Conservation (phyloP, 1,140 invertebrate species). For the Papilio polyxenes region DNA sequence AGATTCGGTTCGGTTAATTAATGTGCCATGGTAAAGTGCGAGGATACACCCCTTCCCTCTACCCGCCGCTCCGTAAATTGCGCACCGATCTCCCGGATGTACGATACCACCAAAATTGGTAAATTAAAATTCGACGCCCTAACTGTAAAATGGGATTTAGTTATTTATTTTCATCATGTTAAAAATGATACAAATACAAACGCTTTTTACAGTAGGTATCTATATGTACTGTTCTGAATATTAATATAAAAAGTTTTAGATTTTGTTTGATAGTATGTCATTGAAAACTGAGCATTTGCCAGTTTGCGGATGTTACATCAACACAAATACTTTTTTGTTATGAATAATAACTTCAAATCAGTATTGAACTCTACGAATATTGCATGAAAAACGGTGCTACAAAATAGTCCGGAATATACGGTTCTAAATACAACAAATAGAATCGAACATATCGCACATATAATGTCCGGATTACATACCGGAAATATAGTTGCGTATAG, state of each 20-base stretch:
- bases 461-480: conserved; percentile 23
- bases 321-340: too few species aligned
- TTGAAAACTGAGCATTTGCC: too few species aligned
- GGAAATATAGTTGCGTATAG: conserved; percentile 31
- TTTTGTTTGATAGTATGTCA: too few species aligned
- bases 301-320: too few species aligned
- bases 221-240: too few species aligned
- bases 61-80: conserved; percentile 63
- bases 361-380: not conserved
- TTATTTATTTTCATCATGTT: conserved; percentile 5
- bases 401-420: not conserved
- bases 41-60: conserved; percentile 58
- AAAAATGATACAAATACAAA: too few species aligned
- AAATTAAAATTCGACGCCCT: conserved; percentile 71
- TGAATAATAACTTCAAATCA: too few species aligned
- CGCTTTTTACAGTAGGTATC: too few species aligned
- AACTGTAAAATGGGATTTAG: conserved; percentile 40
- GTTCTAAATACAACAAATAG: not conserved
- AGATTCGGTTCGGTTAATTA: conserved; percentile 76
- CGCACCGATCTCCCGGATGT: conserved; percentile 69
- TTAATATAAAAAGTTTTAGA: too few species aligned
- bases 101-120: conserved; percentile 67
- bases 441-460: conserved; percentile 13
- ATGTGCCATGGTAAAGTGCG: conserved; percentile 73
- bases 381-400: not conserved